Base-by-base conservation (phyloP, 2,888 invertebrate species). In the Lingula anatina region DNA sequence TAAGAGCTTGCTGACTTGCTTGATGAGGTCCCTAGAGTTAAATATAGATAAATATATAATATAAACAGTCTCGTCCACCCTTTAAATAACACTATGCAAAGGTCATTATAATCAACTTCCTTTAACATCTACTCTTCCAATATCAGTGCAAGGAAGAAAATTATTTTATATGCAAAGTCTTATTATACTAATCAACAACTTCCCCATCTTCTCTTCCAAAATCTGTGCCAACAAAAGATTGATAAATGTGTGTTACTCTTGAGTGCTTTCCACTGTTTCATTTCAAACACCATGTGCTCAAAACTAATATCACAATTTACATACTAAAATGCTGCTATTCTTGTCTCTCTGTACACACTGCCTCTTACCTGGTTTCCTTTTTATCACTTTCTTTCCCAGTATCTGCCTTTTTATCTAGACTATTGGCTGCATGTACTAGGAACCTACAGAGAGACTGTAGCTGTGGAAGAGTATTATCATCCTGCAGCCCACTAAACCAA, bases 1-100 rank as follows among this genome's bases (percentile, higher is more conserved):
- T 38, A 75, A 57, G 40, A 72, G 60, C 52, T 71, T 72, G 48
- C 66, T 64, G 42, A 75, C 68, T 56, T 71, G 71, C 47, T 70
- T 70, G 31, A 73, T 59, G 45, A 63, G 59, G n/a, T 72, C 71
- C 56, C 74, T 75, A 66, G 2, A 65, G 64, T 28, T 39, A 23
- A 49, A 45, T 36, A 38, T 23, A 39, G 45, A 44, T 31, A 27
- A n/a, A 23, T 9, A 39, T 7, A 39, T 39, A 9, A 15, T 12
- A 31, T 31, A n/a, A n/a, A n/a, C n/a, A n/a, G n/a, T n/a, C n/a
- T n/a, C n/a, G n/a, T n/a, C n/a, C n/a, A n/a, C n/a, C n/a, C n/a
- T n/a, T n/a, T n/a, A n/a, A n/a, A n/a, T n/a, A n/a, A n/a, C n/a
- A n/a, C n/a, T n/a, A n/a, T n/a, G n/a, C n/a, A n/a, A n/a, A n/a